A percentile compares a stretch with the other conserved stretches of the same genome.
phyloP scores from a whole-genome alignment of 1,140 invertebrate species.

The Aphelenchoides besseyi region DNA sequence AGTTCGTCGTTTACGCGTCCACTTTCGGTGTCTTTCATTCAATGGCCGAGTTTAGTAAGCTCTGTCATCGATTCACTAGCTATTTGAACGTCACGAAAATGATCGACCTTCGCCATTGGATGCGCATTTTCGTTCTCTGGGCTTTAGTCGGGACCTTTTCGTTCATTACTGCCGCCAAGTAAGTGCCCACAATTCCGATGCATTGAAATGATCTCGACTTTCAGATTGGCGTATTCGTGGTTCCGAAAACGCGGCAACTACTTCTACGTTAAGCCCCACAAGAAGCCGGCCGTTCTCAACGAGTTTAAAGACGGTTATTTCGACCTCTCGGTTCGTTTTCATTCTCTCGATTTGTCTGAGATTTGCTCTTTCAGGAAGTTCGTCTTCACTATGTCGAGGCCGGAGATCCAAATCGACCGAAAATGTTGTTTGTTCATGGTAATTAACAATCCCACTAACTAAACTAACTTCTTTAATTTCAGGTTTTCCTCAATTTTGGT shows the following conservation, averaged over 20 bases:
- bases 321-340: background rate
- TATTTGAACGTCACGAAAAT: background rate
- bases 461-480: background rate
- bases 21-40: background rate
- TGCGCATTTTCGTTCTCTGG: background rate
- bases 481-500: slow-evolving; percentile 66
- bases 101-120: background rate
- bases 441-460: background rate
- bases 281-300: background rate
- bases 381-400: slow-evolving; percentile 76
- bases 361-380: slow-evolving; percentile 67
- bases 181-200: background rate
- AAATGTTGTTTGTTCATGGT: slow-evolving; percentile 72
- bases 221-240: background rate
- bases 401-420: slow-evolving; percentile 68
- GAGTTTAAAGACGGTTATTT: slow-evolving; percentile 14
- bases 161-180: slow-evolving; percentile 1
- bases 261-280: background rate
- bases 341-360: background rate
- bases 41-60: background rate
- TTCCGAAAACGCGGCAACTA: slow-evolving; percentile 1
- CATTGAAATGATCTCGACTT: background rate
- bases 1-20: background rate
- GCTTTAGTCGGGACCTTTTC: background rate
- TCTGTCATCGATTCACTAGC: background rate